phyloP scores from a whole-genome alignment of 2,797 vertebrate genomes.

The Molothrus ater region DNA sequence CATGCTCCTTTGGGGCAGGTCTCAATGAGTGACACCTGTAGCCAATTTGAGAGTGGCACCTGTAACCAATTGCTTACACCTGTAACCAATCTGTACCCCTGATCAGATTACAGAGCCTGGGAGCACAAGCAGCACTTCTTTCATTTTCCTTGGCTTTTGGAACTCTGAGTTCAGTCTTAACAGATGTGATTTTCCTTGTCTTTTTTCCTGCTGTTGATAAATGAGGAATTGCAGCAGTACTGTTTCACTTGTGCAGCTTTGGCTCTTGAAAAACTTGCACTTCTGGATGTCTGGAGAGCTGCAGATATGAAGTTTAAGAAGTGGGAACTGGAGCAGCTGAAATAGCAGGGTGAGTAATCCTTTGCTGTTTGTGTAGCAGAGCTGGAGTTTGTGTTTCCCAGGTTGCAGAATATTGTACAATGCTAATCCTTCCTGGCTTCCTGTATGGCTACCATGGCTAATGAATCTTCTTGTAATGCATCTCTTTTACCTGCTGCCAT shows the following conservation, averaged over 20 bases:
- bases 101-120: background rate
- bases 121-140: background rate
- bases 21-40: background rate
- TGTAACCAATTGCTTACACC: background rate
- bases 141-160: background rate
- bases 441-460: background rate
- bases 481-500: background rate
- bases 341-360: background rate
- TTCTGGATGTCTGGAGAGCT: background rate
- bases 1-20: background rate
- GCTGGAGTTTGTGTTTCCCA: background rate
- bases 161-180: background rate
- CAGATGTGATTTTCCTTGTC: background rate
- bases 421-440: background rate
- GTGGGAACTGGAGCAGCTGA: background rate
- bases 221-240: background rate
- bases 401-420: background rate
- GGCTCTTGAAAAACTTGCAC: background rate
- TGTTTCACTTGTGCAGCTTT: background rate
- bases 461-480: rapidly evolving
- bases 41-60: background rate
- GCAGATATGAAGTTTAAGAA: background rate
- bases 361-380: background rate
- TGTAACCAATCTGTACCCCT: background rate
- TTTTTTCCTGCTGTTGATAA: background rate